Conservation (phyloP, 1,140 invertebrate species). For the Euwallacea similis region DNA sequence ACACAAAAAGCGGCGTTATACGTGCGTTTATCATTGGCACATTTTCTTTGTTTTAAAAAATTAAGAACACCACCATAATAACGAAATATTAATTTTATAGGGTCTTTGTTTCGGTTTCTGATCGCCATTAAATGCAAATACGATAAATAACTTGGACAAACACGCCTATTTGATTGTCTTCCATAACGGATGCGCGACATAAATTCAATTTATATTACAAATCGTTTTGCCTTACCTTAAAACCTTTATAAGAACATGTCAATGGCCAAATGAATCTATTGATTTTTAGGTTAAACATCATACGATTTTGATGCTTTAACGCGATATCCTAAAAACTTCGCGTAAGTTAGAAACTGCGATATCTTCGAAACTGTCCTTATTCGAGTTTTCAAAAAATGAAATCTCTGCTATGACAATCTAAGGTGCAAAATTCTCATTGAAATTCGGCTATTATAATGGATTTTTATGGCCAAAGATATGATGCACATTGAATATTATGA, state of each 20-base stretch:
- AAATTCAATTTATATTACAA: constrained; percentile 34
- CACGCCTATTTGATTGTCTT: constrained; percentile 39
- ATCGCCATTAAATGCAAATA: constrained; percentile 34
- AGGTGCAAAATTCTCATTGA: too few relatives aligned
- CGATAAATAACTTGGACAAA: constrained; percentile 35
- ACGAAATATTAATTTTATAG: constrained; percentile 22
- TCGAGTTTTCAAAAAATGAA: too few relatives aligned
- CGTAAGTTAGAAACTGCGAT: too few relatives aligned
- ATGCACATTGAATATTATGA: constrained; percentile 9
- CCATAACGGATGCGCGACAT: constrained; percentile 32
- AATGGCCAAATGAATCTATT: not conserved
- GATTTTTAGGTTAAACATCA: too few relatives aligned
- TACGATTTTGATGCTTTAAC: too few relatives aligned
- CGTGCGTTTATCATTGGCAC: not conserved
- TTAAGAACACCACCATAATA: constrained; percentile 13
- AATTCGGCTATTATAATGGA: too few relatives aligned
- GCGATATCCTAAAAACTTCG: too few relatives aligned
- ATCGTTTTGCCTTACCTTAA: constrained; percentile 7
- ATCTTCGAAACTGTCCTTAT: too few relatives aligned
- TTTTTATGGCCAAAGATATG: not conserved
- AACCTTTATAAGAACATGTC: not conserved
- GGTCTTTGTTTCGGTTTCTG: constrained; percentile 23
- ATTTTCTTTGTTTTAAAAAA: constrained; percentile 20
- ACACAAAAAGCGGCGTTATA: too few relatives aligned
- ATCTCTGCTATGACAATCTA: too few relatives aligned